Conservation (phyloP, 2,113 vertebrate genomes). For the Aphyosemion australe region DNA sequence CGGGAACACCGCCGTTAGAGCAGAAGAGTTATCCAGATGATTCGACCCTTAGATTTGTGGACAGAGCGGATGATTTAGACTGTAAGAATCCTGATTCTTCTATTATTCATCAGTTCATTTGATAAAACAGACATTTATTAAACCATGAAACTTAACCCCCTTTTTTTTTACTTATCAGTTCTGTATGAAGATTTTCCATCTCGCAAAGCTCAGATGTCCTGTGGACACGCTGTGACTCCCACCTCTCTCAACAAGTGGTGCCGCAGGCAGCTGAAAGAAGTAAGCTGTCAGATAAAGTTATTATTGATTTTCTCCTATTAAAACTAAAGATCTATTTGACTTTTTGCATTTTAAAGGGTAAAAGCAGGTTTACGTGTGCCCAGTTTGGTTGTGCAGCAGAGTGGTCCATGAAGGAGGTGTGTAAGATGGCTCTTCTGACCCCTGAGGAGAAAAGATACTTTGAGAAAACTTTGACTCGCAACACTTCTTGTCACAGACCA, state of each 20-base stretch:
- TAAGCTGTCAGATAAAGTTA: not conserved
- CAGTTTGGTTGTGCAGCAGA: not conserved
- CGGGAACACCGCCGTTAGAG: too few relatives aligned
- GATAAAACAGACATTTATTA: too few relatives aligned
- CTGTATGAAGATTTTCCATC: not conserved
- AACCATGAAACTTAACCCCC: too few relatives aligned
- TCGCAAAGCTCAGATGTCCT: conserved; percentile 41
- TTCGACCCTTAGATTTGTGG: too few relatives aligned
- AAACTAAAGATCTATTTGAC: too few relatives aligned
- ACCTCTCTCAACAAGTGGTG: conserved; percentile 48
- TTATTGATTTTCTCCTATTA: too few relatives aligned
- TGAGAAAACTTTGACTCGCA: not conserved
- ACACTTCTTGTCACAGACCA: not conserved
- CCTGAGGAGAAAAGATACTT: too few relatives aligned
- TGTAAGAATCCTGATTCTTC: too few relatives aligned
- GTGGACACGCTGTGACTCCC: conserved; percentile 43
- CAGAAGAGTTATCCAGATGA: too few relatives aligned
- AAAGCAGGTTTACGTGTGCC: conserved; percentile 28
- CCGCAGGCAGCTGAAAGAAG: not conserved
- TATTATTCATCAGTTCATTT: too few relatives aligned
- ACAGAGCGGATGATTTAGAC: too few relatives aligned
- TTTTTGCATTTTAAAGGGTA: conserved; percentile 6
- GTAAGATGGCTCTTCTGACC: conserved; percentile 14
- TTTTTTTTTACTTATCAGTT: too few relatives aligned
- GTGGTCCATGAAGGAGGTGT: conserved; percentile 31